Conservation (phyloP, 64 coral and sea anemone species). For the Pocillopora verrucosa region DNA sequence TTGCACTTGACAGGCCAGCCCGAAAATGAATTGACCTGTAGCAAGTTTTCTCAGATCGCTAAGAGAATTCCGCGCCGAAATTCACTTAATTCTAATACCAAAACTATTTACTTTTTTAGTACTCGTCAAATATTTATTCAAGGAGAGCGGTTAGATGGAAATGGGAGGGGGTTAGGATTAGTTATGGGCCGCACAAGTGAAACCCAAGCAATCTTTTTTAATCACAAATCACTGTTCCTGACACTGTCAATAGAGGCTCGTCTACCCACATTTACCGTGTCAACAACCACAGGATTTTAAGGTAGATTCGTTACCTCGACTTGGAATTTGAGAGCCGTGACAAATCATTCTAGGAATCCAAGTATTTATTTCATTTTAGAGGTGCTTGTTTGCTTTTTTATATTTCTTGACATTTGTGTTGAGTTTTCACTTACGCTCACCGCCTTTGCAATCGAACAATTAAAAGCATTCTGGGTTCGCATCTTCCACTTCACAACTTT, state of each 20-base stretch:
- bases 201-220: not conserved
- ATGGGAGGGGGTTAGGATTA: slow-evolving; percentile 26
- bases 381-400: not conserved
- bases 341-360: not conserved
- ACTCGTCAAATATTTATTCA: slow-evolving; percentile 34
- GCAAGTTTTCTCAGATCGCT: not conserved
- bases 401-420: not conserved
- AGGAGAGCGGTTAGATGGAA: slow-evolving; percentile 6
- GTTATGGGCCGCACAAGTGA: slow-evolving; percentile 13
- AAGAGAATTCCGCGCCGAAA: not conserved
- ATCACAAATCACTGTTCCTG: too few species aligned
- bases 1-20: not conserved
- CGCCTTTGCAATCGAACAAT: not conserved
- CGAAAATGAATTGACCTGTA: not conserved
- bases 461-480: not conserved
- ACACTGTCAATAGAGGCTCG: too few species aligned
- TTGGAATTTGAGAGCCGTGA: not conserved
- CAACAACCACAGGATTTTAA: not conserved
- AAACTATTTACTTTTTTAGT: not conserved
- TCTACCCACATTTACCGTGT: too few species aligned
- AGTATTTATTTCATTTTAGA: not conserved
- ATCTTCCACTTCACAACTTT: not conserved
- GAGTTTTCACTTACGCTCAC: not conserved
- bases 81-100: not conserved
- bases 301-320: not conserved